Base-by-base conservation (phyloP, 1,140 invertebrate species). In the Augochlora pura region DNA sequence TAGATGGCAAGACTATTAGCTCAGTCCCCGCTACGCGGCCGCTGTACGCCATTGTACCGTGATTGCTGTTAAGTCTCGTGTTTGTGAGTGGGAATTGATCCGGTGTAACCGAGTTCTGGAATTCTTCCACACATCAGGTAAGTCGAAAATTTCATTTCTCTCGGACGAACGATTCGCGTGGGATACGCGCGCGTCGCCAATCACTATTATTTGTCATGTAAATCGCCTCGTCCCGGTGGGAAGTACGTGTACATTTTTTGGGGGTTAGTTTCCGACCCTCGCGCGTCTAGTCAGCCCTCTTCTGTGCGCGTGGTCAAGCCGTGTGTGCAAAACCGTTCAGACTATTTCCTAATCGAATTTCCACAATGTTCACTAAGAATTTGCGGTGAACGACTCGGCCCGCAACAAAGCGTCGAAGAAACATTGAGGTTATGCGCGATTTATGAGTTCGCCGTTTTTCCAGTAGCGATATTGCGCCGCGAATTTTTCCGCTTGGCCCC, bases 41-140 rank as follows among this genome's bases (percentile, higher is more conserved):
- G 77, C 74, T 73, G 86, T 79, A 83, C 88, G 88, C 88, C 88
- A 89, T 89, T 89, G 88, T 88, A 80, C 71, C 77, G 85, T 85
- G 85, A 87, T 88, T 87, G 86, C 87, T 74, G 64, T 66, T 59
- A 82, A 87, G 80, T 88, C 87, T 88, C 84, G 79, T 82, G 84
- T 85, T 87, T 88, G 88, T 89, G 83, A 87, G 85, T 88, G 83
- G 84, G 80, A 86, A 89, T 88, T 86, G 65, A 79, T 84, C 77
- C 72, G 72, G 80, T 85, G 49, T 80, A 84, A 80, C 68, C 39
- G 64, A 80, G 69, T 82, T 82, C 63, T 71, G 63, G 70, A 66
- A n/a, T 59, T 42, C 4, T 42, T 74, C 65, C 21, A 69, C 62
- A n/a, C 39, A 67, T 68, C 49, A 64, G 66, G 86, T 87, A 77